Conservation (phyloP, 2,888 invertebrate genomes). For the Dynastes tityus region DNA sequence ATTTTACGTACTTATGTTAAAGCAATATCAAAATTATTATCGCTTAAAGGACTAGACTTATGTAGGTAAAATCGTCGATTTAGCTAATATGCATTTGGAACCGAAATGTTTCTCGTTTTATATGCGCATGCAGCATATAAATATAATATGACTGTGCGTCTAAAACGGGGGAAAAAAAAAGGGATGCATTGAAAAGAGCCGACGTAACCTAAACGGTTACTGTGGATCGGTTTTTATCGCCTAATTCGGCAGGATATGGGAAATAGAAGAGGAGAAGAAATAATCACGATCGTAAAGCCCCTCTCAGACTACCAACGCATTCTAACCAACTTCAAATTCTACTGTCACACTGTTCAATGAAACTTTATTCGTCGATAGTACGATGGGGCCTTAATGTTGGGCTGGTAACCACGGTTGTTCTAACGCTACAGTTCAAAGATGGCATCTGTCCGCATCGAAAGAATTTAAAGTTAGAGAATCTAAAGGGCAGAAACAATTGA, state of each 20-base stretch:
- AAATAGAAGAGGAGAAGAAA: no score
- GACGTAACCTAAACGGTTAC: no score
- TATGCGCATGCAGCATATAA: no score
- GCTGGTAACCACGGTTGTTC: conserved; percentile 8
- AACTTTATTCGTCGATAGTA: no score
- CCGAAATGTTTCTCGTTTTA: background rate
- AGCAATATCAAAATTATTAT: background rate
- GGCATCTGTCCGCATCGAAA: conserved; percentile 41
- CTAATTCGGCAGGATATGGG: no score
- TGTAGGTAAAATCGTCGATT: background rate
- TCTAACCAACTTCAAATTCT: background rate
- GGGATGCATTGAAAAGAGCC: no score
- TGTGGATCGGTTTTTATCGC: no score
- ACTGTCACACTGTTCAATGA: no score
- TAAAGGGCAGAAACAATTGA: conserved; percentile 66
- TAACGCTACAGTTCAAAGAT: conserved; percentile 20
- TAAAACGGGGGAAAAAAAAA: no score
- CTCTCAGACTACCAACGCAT: background rate
- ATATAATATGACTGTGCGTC: no score
- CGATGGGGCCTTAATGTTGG: no score
- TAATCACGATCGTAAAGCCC: no score
- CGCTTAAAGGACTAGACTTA: conserved; percentile 11
- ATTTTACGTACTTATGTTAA: conserved; percentile 19
- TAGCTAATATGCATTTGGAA: background rate
- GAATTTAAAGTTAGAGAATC: conserved; percentile 41